Base-by-base conservation (phyloP, 2,888 invertebrate species). In the Autographa pulchrina region DNA sequence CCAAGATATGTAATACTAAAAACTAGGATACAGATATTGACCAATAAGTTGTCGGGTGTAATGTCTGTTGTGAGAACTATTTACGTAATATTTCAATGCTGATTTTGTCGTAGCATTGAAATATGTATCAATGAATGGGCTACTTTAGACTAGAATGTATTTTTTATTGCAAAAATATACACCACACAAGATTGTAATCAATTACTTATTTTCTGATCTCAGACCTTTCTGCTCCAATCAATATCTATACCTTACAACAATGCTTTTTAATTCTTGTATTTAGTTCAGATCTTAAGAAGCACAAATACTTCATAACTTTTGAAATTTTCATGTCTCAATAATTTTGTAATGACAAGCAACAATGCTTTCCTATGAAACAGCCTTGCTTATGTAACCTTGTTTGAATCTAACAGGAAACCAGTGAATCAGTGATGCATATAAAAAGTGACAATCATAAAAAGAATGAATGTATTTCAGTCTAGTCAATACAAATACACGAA, bases 1-100 rank as follows among this genome's bases (percentile, higher is more conserved):
- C 83, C 83, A 82, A 78, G 43, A 62, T 67, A 82, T 59, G 77
- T 66, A 70, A 72, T 60, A 75, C 73, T 65, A 65, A 70, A 80
- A 77, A 75, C 16, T 74, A 59, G 68, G 68, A 16, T 74, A 75
- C 63, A 65, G 58, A 68, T 74, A 70, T 73, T 59, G 18, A 80
- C 62, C 52, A 66, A 59, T 74, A 66, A 78, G 66, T 61, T 66
- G 62, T 38, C 54, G 63, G 61, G 32, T 13, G 11, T 48, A 62
- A 48, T 65, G 75, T 18, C 58, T 56, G 54, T 67, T 66, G 64
- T 54, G 58, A 31, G 25, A n/a, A 61, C 2, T 25, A 41, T 54
- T 58, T 62, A 66, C 43, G 61, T 38, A 31, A 67, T 54, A 6
- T 62, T 72, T 54, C 25, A 20, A 18, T 48, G 6, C 18, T 8